Conservation (phyloP, 2,797 vertebrate genomes). For the Mus spretus region DNA sequence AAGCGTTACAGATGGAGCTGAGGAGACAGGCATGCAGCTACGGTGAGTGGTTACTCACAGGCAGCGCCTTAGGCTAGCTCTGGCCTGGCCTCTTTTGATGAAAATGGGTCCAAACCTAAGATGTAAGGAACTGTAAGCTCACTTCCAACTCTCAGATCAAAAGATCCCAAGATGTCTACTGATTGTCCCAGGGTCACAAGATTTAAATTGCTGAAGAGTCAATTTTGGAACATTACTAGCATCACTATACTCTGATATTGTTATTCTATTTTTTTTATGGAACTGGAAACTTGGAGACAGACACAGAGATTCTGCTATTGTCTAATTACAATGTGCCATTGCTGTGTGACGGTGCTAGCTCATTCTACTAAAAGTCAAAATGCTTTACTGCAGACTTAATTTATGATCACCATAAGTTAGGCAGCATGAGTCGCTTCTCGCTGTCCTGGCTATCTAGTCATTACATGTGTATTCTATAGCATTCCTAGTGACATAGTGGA, state of each 20-base stretch:
- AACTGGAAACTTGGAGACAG: conserved; percentile 10
- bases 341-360: not conserved
- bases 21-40: not conserved
- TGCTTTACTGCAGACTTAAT: not conserved
- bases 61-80: not conserved
- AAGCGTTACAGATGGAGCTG: not conserved
- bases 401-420: not conserved
- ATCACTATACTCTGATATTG: not conserved
- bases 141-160: not conserved
- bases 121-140: not conserved
- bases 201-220: not conserved
- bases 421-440: not conserved
- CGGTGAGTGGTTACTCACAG: not conserved
- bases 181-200: not conserved
- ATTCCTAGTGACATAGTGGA: conserved; percentile 41
- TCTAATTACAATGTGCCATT: conserved; percentile 17
- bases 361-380: conserved; percentile 39
- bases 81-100: not conserved
- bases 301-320: not conserved
- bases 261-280: not conserved
- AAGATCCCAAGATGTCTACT: not conserved
- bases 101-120: conserved; percentile 9
- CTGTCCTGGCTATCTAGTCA: not conserved
- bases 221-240: not conserved
- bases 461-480: not conserved